A percentile compares a stretch with the other conserved stretches of the same genome.
Evolutionary conservation across 2,113 vertebrate genomes (phyloP).

Genomic region (Passer montanus): DNA sequence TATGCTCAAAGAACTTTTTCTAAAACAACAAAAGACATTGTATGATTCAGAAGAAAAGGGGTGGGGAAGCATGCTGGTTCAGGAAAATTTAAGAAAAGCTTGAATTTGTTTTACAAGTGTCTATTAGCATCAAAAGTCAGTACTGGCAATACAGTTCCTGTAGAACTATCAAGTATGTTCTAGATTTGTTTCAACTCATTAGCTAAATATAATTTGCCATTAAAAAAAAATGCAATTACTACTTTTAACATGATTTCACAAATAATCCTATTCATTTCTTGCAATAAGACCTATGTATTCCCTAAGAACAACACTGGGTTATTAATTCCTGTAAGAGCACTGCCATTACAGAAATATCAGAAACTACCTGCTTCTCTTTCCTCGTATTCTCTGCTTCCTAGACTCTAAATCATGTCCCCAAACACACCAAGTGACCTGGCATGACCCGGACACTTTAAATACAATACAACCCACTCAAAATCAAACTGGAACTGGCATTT

Average conservation of each 20-base stretch:
- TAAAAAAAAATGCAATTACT: slow-evolving; percentile 40
- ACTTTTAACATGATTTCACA: slow-evolving; percentile 72
- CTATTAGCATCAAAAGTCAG: slow-evolving; percentile 49
- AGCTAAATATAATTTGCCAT: slow-evolving; percentile 71
- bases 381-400: neutral
- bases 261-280: slow-evolving; percentile 73
- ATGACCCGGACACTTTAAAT: neutral
- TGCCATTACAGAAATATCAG: neutral
- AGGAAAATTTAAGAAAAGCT: slow-evolving; percentile 30
- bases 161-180: slow-evolving; percentile 41
- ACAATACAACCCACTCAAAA: neutral
- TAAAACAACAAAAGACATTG: neutral
- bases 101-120: slow-evolving; percentile 15
- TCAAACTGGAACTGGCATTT: neutral
- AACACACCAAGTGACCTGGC: neutral
- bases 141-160: slow-evolving; percentile 46
- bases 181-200: slow-evolving; percentile 72
- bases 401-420: fast-evolving
- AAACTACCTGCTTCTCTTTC: neutral
- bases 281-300: slow-evolving; percentile 40
- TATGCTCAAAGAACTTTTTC: neutral
- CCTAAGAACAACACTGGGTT: neutral
- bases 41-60: neutral
- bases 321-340: slow-evolving; percentile 56
- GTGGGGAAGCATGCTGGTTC: neutral